A percentile compares a stretch with the other conserved stretches of the same genome.
Conservation (phyloP, 2,113 vertebrate genomes). For the Pholis gunnellus region DNA sequence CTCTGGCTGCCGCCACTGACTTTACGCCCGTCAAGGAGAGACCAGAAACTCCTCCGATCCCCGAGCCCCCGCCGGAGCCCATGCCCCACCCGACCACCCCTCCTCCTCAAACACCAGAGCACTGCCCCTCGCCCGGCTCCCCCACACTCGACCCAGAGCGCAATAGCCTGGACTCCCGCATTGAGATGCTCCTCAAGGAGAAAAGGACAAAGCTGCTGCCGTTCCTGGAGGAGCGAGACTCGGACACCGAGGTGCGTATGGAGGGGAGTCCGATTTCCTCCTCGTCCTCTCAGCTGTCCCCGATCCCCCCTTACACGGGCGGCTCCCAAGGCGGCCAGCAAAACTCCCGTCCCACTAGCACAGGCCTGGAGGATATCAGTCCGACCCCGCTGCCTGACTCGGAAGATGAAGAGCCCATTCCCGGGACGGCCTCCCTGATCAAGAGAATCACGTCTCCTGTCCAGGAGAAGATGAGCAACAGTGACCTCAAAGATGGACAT, state of each 20-base stretch:
- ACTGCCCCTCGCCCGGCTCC: constrained; percentile 90
- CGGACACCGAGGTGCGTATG: constrained; percentile 93
- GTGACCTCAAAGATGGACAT: constrained; percentile 85
- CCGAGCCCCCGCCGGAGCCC: constrained; percentile 87
- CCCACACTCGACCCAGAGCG: constrained; percentile 90
- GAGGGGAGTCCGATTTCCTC: constrained; percentile 98
- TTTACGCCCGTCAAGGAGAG: constrained; percentile 87
- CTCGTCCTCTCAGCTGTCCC: constrained; percentile 96
- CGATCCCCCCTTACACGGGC: constrained; percentile 85
- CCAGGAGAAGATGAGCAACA: constrained; percentile 80
- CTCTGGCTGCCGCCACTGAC: constrained; percentile 77
- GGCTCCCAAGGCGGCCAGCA: constrained; percentile 86
- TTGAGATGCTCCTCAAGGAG: constrained; percentile 98
- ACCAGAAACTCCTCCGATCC: constrained; percentile 88
- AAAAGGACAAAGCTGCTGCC: constrained; percentile 94
- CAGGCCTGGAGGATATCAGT: constrained; percentile 96
- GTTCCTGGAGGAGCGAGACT: constrained; percentile 93
- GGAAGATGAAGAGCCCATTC: constrained; percentile 89
- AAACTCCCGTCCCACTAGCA: constrained; percentile 90
- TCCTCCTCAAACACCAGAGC: constrained; percentile 88
- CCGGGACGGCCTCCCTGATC: constrained; percentile 80
- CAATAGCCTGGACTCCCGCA: constrained; percentile 97
- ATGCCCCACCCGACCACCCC: constrained; percentile 80
- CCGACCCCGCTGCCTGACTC: constrained; percentile 96
- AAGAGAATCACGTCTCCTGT: constrained; percentile 82